Conservation (phyloP, 2,888 invertebrate species). For the Conomelus anceps region DNA sequence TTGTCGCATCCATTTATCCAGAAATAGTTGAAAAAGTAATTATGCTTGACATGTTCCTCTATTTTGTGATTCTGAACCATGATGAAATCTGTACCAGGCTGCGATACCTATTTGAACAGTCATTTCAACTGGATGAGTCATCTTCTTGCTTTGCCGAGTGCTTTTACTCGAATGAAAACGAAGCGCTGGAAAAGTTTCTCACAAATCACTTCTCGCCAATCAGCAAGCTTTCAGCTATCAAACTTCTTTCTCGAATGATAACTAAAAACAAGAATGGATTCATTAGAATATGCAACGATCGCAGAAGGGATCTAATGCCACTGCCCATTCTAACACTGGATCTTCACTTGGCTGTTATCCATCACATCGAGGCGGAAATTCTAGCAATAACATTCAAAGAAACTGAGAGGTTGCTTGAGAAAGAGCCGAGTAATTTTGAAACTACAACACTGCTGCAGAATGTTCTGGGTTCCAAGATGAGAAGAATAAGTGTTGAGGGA, state of each 20-base stretch:
- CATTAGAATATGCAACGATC: constrained; percentile 35
- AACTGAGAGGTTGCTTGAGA: constrained; percentile 27
- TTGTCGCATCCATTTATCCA: constrained; percentile 33
- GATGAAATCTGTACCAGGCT: neutral
- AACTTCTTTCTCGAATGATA: constrained; percentile 28
- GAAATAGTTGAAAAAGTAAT: constrained; percentile 34
- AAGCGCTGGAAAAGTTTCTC: constrained; percentile 30
- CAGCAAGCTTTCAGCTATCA: constrained; percentile 24
- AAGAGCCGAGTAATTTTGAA: constrained; percentile 7
- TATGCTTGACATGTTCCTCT: constrained; percentile 36
- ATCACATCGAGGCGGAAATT: constrained; percentile 32
- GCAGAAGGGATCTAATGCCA: constrained; percentile 29
- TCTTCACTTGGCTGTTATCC: constrained; percentile 28
- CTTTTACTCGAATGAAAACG: neutral
- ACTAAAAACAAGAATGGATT: constrained; percentile 20
- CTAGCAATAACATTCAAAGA: constrained; percentile 34
- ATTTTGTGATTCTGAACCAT: constrained; percentile 23
- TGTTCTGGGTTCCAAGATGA: constrained; percentile 22
- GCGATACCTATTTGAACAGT: neutral
- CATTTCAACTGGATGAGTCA: neutral
- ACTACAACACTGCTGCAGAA: constrained; percentile 16
- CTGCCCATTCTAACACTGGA: constrained; percentile 26
- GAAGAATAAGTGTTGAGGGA: constrained; percentile 27
- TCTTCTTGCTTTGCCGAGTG: neutral
- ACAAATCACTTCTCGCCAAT: constrained; percentile 28